These are phyloP conservation scores for Glossosoma conforme DNA, from an alignment of 1,140 invertebrate genomes.

Conservation along the genomic window DNA sequence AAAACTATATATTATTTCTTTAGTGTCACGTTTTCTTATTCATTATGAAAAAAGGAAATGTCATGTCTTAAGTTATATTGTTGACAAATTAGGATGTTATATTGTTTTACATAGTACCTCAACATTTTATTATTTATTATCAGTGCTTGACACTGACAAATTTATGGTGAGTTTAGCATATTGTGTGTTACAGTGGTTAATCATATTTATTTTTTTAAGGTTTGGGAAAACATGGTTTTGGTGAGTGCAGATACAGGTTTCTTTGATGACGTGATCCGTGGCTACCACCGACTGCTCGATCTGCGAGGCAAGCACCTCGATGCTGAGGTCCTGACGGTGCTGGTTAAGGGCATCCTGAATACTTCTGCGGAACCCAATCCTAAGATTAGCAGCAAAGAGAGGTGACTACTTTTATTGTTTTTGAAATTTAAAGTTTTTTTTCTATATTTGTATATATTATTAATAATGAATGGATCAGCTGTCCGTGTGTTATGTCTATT, in stretches of 20 bases:
- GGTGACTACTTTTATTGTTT: background rate
- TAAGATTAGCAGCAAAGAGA: background rate
- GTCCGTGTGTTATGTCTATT: constrained; percentile 8
- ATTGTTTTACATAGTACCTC: too few species aligned
- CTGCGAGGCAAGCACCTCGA: constrained; percentile 79
- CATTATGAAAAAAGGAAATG: too few species aligned
- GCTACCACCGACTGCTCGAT: constrained; percentile 80
- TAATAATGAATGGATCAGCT: constrained; percentile 17
- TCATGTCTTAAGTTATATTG: too few species aligned
- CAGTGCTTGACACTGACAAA: too few species aligned
- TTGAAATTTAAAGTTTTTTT: background rate
- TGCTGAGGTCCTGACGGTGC: constrained; percentile 66
- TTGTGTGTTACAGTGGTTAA: too few species aligned
- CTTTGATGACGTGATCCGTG: constrained; percentile 73
- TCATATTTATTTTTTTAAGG: constrained; percentile 33
- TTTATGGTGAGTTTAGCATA: too few species aligned
- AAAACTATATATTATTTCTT: too few species aligned
- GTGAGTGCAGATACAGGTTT: constrained; percentile 73
- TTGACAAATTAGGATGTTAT: too few species aligned
- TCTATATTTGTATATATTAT: background rate
- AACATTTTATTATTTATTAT: too few species aligned
- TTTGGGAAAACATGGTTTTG: constrained; percentile 93
- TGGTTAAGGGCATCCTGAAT: constrained; percentile 56
- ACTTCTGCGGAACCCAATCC: background rate
- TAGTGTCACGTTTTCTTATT: too few species aligned